Conservation (phyloP, 2,113 vertebrate species). For the Maccullochella peelii region DNA sequence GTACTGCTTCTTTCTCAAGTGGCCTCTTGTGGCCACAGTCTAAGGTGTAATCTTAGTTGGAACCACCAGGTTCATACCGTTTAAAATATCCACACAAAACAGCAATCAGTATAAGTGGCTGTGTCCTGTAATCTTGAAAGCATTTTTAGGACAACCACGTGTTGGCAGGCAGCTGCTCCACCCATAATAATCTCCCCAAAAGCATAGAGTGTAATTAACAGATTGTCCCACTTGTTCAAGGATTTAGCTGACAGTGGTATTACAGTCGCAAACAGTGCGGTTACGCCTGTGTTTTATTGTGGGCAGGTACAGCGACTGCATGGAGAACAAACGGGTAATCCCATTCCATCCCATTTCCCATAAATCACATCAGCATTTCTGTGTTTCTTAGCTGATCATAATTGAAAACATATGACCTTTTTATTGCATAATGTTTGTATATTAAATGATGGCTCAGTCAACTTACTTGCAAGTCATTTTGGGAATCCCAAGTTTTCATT, state of each 20-base stretch:
- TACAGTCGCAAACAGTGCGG: background rate
- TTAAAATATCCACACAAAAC: constrained; percentile 16
- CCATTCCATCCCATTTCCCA: background rate
- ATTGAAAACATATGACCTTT: background rate
- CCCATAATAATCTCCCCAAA: constrained; percentile 42
- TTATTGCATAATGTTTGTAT: background rate
- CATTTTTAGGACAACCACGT: constrained; percentile 21
- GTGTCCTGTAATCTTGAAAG: constrained; percentile 34
- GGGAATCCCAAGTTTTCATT: background rate
- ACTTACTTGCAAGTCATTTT: background rate
- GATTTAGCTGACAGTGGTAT: constrained; percentile 2
- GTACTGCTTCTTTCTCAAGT: background rate
- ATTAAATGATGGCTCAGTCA: background rate
- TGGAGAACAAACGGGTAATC: background rate
- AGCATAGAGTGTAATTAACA: constrained; percentile 49
- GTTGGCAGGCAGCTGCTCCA: constrained; percentile 41
- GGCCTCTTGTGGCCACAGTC: background rate
- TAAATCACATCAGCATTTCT: background rate
- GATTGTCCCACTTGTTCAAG: constrained; percentile 52
- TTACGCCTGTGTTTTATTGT: background rate
- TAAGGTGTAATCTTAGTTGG: background rate
- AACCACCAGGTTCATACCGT: background rate
- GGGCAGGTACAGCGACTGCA: background rate
- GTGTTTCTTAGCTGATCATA: background rate
- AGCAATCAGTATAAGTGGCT: constrained; percentile 43